These are phyloP conservation scores for Catocala nupta DNA, from an alignment of 2,888 invertebrate genomes.

Conservation along the genomic window DNA sequence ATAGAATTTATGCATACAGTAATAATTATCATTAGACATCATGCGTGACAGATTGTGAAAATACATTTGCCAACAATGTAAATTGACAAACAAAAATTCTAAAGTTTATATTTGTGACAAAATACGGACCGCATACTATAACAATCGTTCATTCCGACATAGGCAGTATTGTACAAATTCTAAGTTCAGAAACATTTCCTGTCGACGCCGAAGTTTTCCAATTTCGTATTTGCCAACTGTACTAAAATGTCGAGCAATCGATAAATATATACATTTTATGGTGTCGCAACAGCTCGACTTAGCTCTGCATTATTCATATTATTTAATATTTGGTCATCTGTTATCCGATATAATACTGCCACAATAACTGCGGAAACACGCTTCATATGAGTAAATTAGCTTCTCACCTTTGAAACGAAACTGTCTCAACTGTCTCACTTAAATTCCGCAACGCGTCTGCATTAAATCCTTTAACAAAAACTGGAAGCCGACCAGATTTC, in stretches of 20 bases:
- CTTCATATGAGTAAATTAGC: conserved; percentile 45
- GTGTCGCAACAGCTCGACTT: conserved; percentile 14
- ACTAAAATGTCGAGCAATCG: neutral
- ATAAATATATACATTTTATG: conserved; percentile 6
- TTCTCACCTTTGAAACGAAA: conserved; percentile 37
- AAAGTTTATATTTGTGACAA: too few species aligned
- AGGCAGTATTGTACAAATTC: neutral
- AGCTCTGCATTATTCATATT: conserved; percentile 19
- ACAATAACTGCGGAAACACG: conserved; percentile 23
- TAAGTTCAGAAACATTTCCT: neutral
- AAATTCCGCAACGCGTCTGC: conserved; percentile 47
- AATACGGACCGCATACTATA: neutral
- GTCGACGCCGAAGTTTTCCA: conserved; percentile 9
- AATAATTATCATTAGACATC: too few species aligned
- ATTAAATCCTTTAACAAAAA: conserved; percentile 51
- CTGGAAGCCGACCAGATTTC: conserved; percentile 44
- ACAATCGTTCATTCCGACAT: neutral
- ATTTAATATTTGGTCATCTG: conserved; percentile 23
- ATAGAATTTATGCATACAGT: too few species aligned
- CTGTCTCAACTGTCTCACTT: conserved; percentile 41
- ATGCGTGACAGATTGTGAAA: too few species aligned
- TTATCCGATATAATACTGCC: conserved; percentile 28
- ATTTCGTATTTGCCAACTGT: conserved; percentile 8
- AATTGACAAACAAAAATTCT: too few species aligned
- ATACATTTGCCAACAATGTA: too few species aligned